Evolutionary conservation across 2,888 invertebrate species (phyloP), one percentile per base, ranked within the genome.

Genomic region (Stenichneumon culpator): DNA sequence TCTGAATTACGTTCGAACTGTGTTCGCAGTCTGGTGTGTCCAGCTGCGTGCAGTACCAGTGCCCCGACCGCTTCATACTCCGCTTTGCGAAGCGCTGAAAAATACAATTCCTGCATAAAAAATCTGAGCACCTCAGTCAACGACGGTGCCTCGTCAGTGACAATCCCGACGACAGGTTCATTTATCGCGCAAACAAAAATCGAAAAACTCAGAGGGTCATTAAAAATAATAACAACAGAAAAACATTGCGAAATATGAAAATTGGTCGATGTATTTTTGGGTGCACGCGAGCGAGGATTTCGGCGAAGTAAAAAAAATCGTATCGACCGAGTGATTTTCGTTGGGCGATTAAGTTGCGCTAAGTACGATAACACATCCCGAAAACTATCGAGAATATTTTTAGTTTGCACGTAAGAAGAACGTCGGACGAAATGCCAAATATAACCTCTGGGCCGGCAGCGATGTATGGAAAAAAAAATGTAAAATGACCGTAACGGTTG

Each of bases 11-110:
- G 91, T 14, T 92, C 91, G 60, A 93, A 90, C 19, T 92, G 90
- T 0, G 92, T 91, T 52, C 90, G 90, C n/a, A 92, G 83, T 91
- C 92, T 92, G 78, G 92, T 91, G 87, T 93, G 92, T n/a, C 90
- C 91, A 1, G 91, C 92, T 4, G 93, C 89, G 85, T 94, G 93
- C 28, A 93, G 88, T 84, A 93, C 91, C 69, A 93, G 82, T 9
- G 93, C 88, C 28, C 92, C 92, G 3, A 92, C 91, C n/a, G 90
- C 90, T 60, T 90, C 82, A 9, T 89, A 88, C 5, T 89, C 80
- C 44, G 86, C 87, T 83, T 88, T 89, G 57, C 87, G 86, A 7
- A 90, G 75, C 50, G 89, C 91, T 92, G 83, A 11, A 83, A 82
- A 44, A 54, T 28, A 67, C 36, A 44, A 44, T 44, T 44, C 3